Base-by-base conservation (phyloP, 1,140 invertebrate genomes). In the Lepidotrigona ventralis region DNA sequence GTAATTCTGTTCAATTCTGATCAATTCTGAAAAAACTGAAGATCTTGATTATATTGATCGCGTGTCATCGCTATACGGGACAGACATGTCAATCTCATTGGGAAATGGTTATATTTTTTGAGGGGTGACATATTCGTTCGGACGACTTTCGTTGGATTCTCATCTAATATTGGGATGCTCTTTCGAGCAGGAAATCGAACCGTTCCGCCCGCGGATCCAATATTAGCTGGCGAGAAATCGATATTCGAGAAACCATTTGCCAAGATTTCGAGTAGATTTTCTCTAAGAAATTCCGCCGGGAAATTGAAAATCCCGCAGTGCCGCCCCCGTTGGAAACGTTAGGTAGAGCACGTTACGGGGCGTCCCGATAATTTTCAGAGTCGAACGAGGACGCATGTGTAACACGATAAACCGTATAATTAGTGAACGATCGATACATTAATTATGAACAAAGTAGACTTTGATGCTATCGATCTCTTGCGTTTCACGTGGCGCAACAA, bases 171-270 rank as follows among this genome's bases (percentile, higher is more conserved):
- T 54, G 26, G 39, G 19, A 72, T 53, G 70, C 70, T 54, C 51
- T 72, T 72, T 72, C 46, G n/a, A 72, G 46, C 70, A 72, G 70
- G 70, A 72, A 72, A 72, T 72, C 70, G 46, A 72, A 14, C 70
- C 70, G 70, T 53, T 54, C 51, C 70, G 51, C 21, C n/a, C 46
- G 70, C 46, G 51, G 54, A 72, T 72, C 54, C 51, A 26, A 72
- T 72, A 53, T 72, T 54, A 54, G 21, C 12, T n/a, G 17, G 19
- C n/a, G 70, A 72, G 70, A 72, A 72, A 72, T 72, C 70, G 70
- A 72, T 72, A 53, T 72, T 53, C 51, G n/a, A 54, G 70, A 72
- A 72, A 54, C 70, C 70, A 46, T 26, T 72, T 53, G 14, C 26
- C 39, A 5, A 54, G 46, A 54, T 72, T 71, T 72, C 70, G n/a